Evolutionary conservation across 2,888 invertebrate genomes (phyloP).

Genomic region (Drosophila limbata): DNA sequence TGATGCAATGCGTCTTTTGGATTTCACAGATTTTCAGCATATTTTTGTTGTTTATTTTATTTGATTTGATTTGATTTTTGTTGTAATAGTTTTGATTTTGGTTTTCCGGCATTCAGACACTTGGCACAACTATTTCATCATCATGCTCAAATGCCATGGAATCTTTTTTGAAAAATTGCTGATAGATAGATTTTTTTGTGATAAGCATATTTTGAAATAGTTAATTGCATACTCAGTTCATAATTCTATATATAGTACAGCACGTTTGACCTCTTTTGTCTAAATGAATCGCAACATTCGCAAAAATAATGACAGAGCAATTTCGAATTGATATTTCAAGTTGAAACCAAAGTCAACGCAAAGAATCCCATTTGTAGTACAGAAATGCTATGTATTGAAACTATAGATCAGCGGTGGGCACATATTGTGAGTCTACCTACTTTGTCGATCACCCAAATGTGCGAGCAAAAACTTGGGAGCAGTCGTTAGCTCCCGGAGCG

Average conservation of each 20-base stretch:
- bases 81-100: constrained; percentile 15
- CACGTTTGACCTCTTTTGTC: background rate
- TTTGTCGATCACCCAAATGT: no score
- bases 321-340: background rate
- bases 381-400: no score
- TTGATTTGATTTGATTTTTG: no score
- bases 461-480: no score
- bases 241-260: background rate
- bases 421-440: no score
- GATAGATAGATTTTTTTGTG: background rate
- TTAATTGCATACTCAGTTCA: background rate
- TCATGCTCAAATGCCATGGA: constrained; percentile 6
- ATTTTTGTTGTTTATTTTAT: background rate
- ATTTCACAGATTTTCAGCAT: constrained; percentile 27
- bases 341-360: background rate
- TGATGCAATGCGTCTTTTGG: constrained; percentile 43
- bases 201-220: constrained; percentile 6
- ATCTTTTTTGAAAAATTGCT: constrained; percentile 2
- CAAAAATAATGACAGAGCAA: constrained; percentile 3
- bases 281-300: background rate
- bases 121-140: constrained; percentile 42
- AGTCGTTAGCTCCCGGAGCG: no score
- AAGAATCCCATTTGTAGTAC: background rate
- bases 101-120: constrained; percentile 45
- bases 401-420: no score